Percentiles rank a stretch among this genome's conserved stretches.
These are phyloP conservation scores for Hypotaenidia philippensis DNA, from an alignment of 2,797 vertebrate genomes.

Conservation along the genomic window DNA sequence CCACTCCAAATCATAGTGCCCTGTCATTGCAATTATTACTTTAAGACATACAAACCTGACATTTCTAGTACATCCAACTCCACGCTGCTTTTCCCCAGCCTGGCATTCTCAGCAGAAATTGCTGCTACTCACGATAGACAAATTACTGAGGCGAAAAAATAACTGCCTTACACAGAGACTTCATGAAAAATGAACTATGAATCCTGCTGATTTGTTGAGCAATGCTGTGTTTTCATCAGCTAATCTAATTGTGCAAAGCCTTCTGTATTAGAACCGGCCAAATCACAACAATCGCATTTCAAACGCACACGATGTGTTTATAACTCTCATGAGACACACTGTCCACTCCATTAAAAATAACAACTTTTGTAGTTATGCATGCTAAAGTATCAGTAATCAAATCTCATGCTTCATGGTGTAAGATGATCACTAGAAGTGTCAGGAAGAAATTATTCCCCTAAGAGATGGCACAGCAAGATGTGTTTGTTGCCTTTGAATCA, in stretches of 20 bases:
- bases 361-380: conserved; percentile 38
- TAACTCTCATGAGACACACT: neutral
- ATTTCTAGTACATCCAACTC: neutral
- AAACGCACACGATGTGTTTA: neutral
- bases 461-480: conserved; percentile 1
- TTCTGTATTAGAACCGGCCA: neutral
- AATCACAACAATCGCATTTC: conserved; percentile 8
- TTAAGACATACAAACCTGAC: neutral
- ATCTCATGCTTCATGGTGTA: conserved; percentile 59
- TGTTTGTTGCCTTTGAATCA: conserved; percentile 59
- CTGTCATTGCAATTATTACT: neutral
- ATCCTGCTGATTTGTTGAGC: conserved; percentile 37
- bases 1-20: neutral
- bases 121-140: neutral
- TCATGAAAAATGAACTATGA: conserved; percentile 11
- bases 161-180: neutral
- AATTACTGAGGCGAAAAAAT: neutral
- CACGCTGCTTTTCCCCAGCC: neutral
- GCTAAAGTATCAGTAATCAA: conserved; percentile 54
- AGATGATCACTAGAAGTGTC: conserved; percentile 49
- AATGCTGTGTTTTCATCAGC: conserved; percentile 32
- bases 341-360: conserved; percentile 65
- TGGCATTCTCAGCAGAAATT: neutral
- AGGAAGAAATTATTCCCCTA: conserved; percentile 53
- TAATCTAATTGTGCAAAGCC: conserved; percentile 41